Percentiles rank a stretch among this genome's conserved stretches.
phyloP scores from a whole-genome alignment of 2,113 vertebrate genomes.

The Neodontobutis hainanensis region DNA sequence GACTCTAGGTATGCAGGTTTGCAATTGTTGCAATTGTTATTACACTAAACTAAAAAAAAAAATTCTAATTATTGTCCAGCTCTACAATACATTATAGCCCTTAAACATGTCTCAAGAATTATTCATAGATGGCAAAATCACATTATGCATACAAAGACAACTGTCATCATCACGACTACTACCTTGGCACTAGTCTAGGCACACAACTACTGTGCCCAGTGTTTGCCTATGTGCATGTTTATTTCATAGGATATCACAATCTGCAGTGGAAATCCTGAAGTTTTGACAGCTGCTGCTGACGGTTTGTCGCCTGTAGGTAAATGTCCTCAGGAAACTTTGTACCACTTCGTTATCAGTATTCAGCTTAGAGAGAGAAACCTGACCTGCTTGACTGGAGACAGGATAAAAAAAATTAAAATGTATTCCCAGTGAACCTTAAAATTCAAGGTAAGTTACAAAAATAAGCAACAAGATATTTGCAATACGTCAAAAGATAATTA shows the following conservation, averaged over 20 bases:
- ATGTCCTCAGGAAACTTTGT: conserved; percentile 7
- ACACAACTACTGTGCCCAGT: too few relatives aligned
- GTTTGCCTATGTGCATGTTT: too few relatives aligned
- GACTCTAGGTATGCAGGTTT: too few relatives aligned
- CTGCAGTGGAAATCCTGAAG: conserved; percentile 11
- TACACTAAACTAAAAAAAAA: too few relatives aligned
- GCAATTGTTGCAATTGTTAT: too few relatives aligned
- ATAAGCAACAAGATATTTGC: neutral
- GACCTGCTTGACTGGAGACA: conserved; percentile 1
- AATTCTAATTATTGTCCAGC: too few relatives aligned
- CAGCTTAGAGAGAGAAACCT: neutral
- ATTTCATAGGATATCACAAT: conserved; percentile 3
- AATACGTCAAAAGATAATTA: neutral
- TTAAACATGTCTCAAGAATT: too few relatives aligned
- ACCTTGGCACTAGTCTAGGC: too few relatives aligned
- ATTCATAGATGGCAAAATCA: too few relatives aligned
- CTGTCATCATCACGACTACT: too few relatives aligned
- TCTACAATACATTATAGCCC: too few relatives aligned
- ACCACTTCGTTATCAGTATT: conserved; percentile 20
- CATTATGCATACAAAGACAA: too few relatives aligned
- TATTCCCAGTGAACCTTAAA: neutral
- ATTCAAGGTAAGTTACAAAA: conserved; percentile 10
- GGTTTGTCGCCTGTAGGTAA: conserved; percentile 7
- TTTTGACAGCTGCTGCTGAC: conserved; percentile 17
- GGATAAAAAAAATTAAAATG: neutral